These are phyloP conservation scores for Platynereis dumerilii DNA, from an alignment of 2,888 invertebrate genomes.

Conservation along the genomic window DNA sequence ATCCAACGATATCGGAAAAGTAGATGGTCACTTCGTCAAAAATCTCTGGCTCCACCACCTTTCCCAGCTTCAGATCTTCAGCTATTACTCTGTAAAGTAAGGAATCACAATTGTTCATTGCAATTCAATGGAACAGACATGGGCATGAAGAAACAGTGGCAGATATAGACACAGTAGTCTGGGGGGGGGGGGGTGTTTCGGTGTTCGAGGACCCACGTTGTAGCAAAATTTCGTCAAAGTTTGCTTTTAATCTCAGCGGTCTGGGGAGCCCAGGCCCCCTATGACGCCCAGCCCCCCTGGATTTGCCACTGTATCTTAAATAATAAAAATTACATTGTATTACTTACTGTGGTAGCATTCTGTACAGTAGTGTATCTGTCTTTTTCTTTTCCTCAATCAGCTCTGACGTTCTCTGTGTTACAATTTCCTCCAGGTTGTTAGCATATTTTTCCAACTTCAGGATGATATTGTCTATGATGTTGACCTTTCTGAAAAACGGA, in stretches of 20 bases:
- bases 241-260: too few relatives aligned
- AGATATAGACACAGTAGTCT: too few relatives aligned
- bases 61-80: not conserved
- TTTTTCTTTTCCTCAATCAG: conserved; percentile 20
- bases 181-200: too few relatives aligned
- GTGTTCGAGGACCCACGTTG: too few relatives aligned
- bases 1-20: conserved; percentile 6
- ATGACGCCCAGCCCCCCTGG: too few relatives aligned
- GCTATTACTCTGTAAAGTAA: not conserved
- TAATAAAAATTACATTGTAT: too few relatives aligned
- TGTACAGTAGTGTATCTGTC: conserved; percentile 16
- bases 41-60: not conserved
- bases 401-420: conserved; percentile 7
- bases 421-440: conserved; percentile 20
- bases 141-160: too few relatives aligned
- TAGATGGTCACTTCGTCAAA: conserved; percentile 8
- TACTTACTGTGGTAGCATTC: conserved; percentile 17
- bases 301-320: too few relatives aligned
- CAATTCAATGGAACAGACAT: too few relatives aligned
- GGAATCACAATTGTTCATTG: too few relatives aligned
- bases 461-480: conserved; percentile 18
- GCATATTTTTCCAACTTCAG: conserved; percentile 12
- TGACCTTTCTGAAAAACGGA: conserved; percentile 12
- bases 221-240: too few relatives aligned
- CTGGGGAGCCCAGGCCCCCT: too few relatives aligned